Percentiles rank a stretch among this genome's conserved stretches.
Evolutionary conservation across 2,888 invertebrate genomes (phyloP).

Genomic region (Rotaria socialis): DNA sequence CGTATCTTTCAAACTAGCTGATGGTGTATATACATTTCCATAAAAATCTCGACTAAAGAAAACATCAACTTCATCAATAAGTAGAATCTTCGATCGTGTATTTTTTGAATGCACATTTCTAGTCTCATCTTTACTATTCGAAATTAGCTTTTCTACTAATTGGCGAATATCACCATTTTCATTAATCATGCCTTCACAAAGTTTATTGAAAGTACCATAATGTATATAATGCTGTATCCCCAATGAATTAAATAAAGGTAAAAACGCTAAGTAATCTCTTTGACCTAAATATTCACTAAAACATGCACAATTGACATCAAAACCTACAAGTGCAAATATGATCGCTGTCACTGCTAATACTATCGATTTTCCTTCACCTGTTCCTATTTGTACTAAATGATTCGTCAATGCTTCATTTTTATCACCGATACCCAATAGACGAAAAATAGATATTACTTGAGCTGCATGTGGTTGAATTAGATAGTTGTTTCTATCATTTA

Average conservation of each 20-base stretch:
- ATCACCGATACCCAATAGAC: neutral
- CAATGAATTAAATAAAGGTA: neutral
- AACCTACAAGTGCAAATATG: neutral
- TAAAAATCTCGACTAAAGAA: conserved; percentile 21
- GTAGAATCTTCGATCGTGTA: neutral
- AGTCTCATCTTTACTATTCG: too few species aligned
- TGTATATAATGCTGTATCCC: neutral
- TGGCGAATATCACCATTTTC: neutral
- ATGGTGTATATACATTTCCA: neutral
- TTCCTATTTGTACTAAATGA: conserved; percentile 14
- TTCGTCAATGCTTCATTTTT: neutral
- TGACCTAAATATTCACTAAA: conserved; percentile 29
- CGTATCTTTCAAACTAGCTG: neutral
- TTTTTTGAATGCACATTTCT: neutral
- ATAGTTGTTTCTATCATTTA: neutral
- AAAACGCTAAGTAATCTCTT: neutral
- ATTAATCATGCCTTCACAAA: neutral
- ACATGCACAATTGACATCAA: neutral
- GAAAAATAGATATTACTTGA: conserved; percentile 12
- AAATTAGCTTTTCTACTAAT: neutral
- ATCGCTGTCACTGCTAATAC: neutral
- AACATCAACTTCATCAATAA: conserved; percentile 37
- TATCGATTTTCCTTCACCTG: conserved; percentile 32
- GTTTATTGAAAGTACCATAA: neutral
- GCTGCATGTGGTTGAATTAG: neutral